Evolutionary conservation across 2,797 vertebrate species (phyloP).

Genomic region (Loriculus beryllinus): DNA sequence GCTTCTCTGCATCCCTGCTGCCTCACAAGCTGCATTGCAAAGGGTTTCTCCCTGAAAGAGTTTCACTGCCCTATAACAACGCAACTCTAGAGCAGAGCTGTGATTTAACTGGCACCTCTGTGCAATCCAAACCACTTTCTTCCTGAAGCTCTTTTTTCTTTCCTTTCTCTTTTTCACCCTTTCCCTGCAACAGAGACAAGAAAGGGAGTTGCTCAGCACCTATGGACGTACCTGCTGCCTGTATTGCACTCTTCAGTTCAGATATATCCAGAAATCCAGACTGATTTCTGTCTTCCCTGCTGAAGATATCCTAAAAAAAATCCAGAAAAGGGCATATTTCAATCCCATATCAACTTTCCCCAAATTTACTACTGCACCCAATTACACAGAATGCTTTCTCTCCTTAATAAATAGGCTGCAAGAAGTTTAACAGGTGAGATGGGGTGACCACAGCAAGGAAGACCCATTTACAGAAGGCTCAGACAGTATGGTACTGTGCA

Average conservation of each 20-base stretch:
- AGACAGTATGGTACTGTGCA: neutral
- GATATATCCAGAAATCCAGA: conserved; percentile 64
- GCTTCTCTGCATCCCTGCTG: neutral
- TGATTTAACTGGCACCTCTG: neutral
- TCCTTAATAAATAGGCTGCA: neutral
- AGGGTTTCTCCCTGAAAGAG: neutral
- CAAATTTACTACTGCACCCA: neutral
- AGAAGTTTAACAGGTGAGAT: neutral
- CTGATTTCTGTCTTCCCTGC: conserved; percentile 29
- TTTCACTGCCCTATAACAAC: neutral
- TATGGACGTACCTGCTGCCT: conserved; percentile 54
- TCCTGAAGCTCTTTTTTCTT: neutral
- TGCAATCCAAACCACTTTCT: neutral
- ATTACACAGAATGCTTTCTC: neutral
- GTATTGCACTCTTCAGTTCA: conserved; percentile 39
- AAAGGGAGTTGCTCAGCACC: neutral
- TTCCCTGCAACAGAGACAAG: neutral
- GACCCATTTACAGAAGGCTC: neutral
- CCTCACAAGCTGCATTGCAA: neutral
- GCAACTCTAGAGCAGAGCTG: neutral
- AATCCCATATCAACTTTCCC: neutral
- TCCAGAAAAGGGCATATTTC: neutral
- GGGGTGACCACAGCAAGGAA: neutral
- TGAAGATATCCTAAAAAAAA: conserved; percentile 70
- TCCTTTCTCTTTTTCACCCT: neutral